Percentiles rank a stretch among this genome's conserved stretches.
Evolutionary conservation across 2,888 invertebrate species (phyloP).

Genomic region (Nebria brevicollis): DNA sequence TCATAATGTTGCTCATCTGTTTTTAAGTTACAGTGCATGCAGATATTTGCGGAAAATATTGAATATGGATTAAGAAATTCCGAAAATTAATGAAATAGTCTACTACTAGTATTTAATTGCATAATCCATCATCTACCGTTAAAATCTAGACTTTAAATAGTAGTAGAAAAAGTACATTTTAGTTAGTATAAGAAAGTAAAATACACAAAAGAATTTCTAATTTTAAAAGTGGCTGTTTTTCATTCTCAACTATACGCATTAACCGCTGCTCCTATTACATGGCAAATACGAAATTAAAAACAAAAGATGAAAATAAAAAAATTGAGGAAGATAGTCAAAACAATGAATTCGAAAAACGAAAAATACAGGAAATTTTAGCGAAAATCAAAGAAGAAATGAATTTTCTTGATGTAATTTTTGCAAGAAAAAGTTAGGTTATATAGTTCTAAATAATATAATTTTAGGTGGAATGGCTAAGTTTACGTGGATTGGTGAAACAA

Average conservation of each 20-base stretch:
- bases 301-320: slow-evolving; percentile 11
- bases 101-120: too few relatives aligned
- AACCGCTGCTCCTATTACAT: not conserved
- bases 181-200: too few relatives aligned
- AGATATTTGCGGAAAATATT: too few relatives aligned
- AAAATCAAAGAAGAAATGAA: slow-evolving; percentile 30
- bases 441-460: slow-evolving; percentile 6
- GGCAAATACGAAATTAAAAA: slow-evolving; percentile 2
- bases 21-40: too few relatives aligned
- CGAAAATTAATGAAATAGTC: too few relatives aligned
- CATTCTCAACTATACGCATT: too few relatives aligned
- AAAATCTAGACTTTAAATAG: too few relatives aligned
- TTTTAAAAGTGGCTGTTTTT: too few relatives aligned
- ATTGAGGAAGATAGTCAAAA: not conserved
- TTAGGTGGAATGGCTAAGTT: slow-evolving; percentile 31
- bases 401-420: slow-evolving; percentile 24
- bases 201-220: not conserved
- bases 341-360: not conserved
- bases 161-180: too few relatives aligned
- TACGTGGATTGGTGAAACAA: slow-evolving; percentile 20
- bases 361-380: slow-evolving; percentile 25
- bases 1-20: too few relatives aligned
- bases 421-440: slow-evolving; percentile 25
- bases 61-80: too few relatives aligned
- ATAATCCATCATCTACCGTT: too few relatives aligned